Evolutionary conservation across 2,113 vertebrate genomes (phyloP).

Genomic region (Accipiter cooperii): DNA sequence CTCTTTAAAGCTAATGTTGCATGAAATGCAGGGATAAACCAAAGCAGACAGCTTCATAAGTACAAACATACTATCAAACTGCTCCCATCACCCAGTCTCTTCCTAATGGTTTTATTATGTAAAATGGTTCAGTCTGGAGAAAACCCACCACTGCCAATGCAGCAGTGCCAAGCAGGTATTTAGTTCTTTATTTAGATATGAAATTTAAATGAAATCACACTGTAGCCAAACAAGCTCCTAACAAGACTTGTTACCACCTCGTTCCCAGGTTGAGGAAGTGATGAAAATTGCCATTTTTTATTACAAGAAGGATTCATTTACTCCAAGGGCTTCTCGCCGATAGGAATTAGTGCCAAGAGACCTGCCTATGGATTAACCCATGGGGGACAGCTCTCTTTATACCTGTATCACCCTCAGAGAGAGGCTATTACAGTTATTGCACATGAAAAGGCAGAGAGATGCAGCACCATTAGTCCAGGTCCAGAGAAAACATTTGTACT

Average conservation of each 20-base stretch:
- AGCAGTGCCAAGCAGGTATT: background rate
- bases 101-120: background rate
- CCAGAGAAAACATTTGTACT: background rate
- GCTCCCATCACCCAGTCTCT: background rate
- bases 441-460: background rate
- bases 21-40: constrained; percentile 28
- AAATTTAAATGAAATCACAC: background rate
- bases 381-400: background rate
- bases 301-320: background rate
- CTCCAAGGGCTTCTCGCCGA: background rate
- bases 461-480: background rate
- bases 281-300: background rate
- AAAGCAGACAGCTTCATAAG: background rate
- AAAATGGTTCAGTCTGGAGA: background rate
- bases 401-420: background rate
- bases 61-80: background rate
- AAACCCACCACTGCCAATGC: background rate
- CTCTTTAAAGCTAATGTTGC: constrained; percentile 37
- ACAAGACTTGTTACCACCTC: background rate
- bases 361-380: background rate
- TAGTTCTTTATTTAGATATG: background rate
- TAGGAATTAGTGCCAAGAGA: background rate
- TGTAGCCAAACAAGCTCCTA: background rate
- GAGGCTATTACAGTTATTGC: background rate
- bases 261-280: background rate